Percentiles rank a stretch among this genome's conserved stretches.
Evolutionary conservation across 2,113 vertebrate species (phyloP).

Genomic region (Eubucco bourcierii): DNA sequence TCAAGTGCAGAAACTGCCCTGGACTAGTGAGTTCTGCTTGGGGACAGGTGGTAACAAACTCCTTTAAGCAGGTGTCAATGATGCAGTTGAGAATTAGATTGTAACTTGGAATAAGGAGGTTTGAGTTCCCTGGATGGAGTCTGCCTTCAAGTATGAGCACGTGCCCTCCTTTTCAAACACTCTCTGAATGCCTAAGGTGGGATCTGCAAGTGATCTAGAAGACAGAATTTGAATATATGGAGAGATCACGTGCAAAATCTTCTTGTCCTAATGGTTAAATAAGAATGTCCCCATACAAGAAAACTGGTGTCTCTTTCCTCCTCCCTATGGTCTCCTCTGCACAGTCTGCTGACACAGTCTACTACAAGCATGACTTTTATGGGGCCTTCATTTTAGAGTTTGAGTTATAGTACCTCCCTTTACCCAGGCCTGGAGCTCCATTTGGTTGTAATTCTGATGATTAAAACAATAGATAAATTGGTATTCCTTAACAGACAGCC

Average conservation of each 20-base stretch:
- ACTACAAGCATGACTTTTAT: background rate
- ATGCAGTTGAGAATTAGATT: background rate
- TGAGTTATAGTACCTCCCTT: background rate
- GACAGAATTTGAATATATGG: background rate
- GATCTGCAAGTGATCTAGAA: background rate
- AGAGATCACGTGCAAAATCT: background rate
- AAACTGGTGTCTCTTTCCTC: background rate
- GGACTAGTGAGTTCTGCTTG: background rate
- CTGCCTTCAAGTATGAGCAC: background rate
- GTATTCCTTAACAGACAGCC: background rate
- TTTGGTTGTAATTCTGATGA: background rate
- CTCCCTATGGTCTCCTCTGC: background rate
- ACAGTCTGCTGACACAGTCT: background rate
- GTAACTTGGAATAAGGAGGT: background rate
- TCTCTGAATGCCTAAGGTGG: background rate
- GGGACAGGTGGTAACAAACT: background rate
- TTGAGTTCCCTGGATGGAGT: accelerated
- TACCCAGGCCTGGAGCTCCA: background rate
- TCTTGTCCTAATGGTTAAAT: background rate
- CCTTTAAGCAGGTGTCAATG: background rate
- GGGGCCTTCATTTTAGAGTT: background rate
- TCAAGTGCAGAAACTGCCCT: background rate
- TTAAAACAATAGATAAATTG: background rate
- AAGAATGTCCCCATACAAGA: background rate
- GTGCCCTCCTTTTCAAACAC: background rate